Evolutionary conservation across 2,888 invertebrate genomes (phyloP).

Genomic region (Apotomis betuletana): DNA sequence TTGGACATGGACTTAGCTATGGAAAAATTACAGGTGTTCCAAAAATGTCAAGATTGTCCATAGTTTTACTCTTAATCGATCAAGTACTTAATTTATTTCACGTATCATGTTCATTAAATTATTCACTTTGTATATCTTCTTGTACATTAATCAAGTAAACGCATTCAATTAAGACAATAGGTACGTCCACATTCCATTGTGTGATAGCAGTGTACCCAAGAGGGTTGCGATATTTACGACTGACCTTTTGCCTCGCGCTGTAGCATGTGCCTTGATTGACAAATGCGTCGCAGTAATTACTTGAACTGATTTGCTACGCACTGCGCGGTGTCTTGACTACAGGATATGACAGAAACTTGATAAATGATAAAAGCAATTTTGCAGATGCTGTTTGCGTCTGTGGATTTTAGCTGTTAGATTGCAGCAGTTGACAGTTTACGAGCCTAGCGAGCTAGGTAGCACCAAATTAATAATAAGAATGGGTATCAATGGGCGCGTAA

Average conservation of each 20-base stretch:
- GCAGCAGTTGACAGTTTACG: too few relatives aligned
- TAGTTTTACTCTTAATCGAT: not conserved
- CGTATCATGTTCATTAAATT: not conserved
- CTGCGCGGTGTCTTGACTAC: conserved; percentile 23
- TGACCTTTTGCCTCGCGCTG: conserved; percentile 36
- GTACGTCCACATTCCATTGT: conserved; percentile 20
- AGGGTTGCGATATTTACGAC: conserved; percentile 16
- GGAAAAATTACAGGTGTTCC: too few relatives aligned
- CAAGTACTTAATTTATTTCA: conserved; percentile 4
- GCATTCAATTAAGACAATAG: conserved; percentile 18
- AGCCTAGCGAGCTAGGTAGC: too few relatives aligned
- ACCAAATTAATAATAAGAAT: too few relatives aligned
- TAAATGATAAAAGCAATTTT: not conserved
- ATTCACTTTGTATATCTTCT: not conserved
- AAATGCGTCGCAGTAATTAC: conserved; percentile 38
- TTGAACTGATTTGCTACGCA: conserved; percentile 37
- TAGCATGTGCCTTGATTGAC: conserved; percentile 34
- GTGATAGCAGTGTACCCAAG: conserved; percentile 7
- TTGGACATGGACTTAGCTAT: too few relatives aligned
- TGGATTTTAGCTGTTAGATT: too few relatives aligned
- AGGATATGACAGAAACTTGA: conserved; percentile 2
- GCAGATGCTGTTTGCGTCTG: too few relatives aligned
- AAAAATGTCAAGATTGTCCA: too few relatives aligned
- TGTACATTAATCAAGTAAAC: conserved; percentile 9
- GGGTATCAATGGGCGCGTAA: too few relatives aligned